These are phyloP conservation scores for Mythimna vitellina DNA, from an alignment of 2,888 invertebrate species.

Conservation along the genomic window DNA sequence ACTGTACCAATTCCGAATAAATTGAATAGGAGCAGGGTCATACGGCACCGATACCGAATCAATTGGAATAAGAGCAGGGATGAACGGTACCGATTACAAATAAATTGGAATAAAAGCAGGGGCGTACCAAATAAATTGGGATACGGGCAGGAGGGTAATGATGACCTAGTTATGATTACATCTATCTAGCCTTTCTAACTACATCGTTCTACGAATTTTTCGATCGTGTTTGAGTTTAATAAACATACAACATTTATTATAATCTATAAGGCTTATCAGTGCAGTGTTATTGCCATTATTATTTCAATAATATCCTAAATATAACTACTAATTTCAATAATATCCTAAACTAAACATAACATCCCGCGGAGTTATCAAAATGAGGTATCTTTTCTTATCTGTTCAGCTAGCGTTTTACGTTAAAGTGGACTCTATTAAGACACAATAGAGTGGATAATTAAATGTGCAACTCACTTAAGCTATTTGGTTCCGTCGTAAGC, in stretches of 20 bases:
- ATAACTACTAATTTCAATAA: slow-evolving; percentile 18
- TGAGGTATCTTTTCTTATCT: slow-evolving; percentile 55
- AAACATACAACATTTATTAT: neutral
- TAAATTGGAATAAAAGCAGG: no score
- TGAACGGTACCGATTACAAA: no score
- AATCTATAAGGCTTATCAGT: slow-evolving; percentile 5
- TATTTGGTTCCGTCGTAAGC: slow-evolving; percentile 61
- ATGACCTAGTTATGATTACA: neutral
- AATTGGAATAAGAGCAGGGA: no score
- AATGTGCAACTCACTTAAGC: slow-evolving; percentile 56
- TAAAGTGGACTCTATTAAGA: slow-evolving; percentile 48
- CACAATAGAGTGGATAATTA: slow-evolving; percentile 48
- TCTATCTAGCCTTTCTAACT: slow-evolving; percentile 6
- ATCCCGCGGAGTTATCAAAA: slow-evolving; percentile 27
- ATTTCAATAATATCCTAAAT: slow-evolving; percentile 22
- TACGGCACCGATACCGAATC: no score
- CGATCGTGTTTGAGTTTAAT: neutral
- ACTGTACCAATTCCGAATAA: neutral
- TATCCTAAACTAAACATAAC: no score
- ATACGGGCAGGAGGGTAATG: no score
- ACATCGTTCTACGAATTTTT: neutral
- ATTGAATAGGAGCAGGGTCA: neutral
- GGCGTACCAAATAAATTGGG: no score
- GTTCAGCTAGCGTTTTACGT: slow-evolving; percentile 57
- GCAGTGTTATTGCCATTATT: slow-evolving; percentile 28